Evolutionary conservation across 2,113 vertebrate genomes (phyloP).

Genomic region (Neofelis nebulosa): DNA sequence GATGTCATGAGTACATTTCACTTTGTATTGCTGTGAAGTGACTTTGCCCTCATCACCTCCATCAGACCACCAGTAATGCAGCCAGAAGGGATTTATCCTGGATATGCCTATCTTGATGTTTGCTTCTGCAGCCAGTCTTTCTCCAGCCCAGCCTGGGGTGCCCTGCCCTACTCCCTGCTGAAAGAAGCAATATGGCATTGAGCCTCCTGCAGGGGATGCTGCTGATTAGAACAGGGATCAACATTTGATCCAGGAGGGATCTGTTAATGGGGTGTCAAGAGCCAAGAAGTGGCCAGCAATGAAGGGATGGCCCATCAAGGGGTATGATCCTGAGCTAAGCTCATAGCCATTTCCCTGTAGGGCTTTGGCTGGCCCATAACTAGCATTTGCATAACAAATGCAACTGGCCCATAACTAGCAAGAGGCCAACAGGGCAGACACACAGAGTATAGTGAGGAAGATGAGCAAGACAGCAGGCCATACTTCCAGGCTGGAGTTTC

Average conservation of each 20-base stretch:
- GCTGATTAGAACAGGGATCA: neutral
- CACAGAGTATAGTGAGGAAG: neutral
- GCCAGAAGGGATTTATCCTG: neutral
- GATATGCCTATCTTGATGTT: neutral
- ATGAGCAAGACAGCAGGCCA: neutral
- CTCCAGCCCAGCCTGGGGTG: neutral
- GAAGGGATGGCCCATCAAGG: neutral
- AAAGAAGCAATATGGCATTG: neutral
- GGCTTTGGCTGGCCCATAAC: neutral
- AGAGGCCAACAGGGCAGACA: neutral
- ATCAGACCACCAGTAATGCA: neutral
- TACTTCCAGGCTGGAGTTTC: neutral
- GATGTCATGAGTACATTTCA: rapidly evolving
- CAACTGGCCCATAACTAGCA: neutral
- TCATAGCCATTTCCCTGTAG: neutral
- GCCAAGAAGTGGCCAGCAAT: neutral
- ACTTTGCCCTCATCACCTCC: neutral
- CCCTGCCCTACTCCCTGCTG: neutral
- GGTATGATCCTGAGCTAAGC: neutral
- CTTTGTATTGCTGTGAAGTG: neutral
- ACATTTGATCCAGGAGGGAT: neutral
- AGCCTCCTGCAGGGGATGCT: neutral
- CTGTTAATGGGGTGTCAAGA: neutral
- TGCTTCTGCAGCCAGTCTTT: neutral
- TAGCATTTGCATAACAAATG: neutral